Base-by-base conservation (phyloP, 2,888 invertebrate species). In the Plemyria rubiginata region DNA sequence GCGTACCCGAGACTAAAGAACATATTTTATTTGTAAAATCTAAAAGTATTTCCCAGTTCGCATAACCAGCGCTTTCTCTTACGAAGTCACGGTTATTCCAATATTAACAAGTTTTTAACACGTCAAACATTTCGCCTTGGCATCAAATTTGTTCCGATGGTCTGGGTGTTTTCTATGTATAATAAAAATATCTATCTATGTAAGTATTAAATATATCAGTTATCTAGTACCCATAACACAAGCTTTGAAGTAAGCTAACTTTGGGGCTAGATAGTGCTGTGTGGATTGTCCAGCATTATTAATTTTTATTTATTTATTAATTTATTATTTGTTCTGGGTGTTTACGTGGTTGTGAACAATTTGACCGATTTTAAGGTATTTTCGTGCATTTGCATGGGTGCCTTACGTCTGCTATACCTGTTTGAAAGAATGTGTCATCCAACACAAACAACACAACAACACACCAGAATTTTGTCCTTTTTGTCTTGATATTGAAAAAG, bases 301-400 rank as follows among this genome's bases (percentile, higher is more conserved):
- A n/a, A n/a, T n/a, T n/a, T n/a, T n/a, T n/a, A n/a, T n/a, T n/a
- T n/a, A n/a, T n/a, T n/a, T n/a, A n/a, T n/a, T n/a, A n/a, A n/a
- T n/a, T n/a, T 29, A 32, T 62, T 62, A 45, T 54, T 58, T 54
- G 49, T 48, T 53, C 41, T 53, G 49, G 36, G 53, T 53, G 28
- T 54, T 51, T 54, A 36, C 56, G 46, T 58, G 57, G 2, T 66
- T 64, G 66, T 60, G 60, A 62, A 62, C 50, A 45, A 57, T 60
- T 45, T 58, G 60, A 53, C 64, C 52, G 46, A 58, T 54, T 57
- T 59, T 43, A 2, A 45, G 28, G 48, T 16, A 48, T 6, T 32
- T 15, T 50, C 36, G 2, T 45, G 16, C 16, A 8, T 43, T 45
- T 45, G 15, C 7, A 8, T 15, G 2, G 8, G 15, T 16, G 1